These are phyloP conservation scores for Austrofundulus limnaeus DNA, from an alignment of 2,113 vertebrate species.

Conservation along the genomic window DNA sequence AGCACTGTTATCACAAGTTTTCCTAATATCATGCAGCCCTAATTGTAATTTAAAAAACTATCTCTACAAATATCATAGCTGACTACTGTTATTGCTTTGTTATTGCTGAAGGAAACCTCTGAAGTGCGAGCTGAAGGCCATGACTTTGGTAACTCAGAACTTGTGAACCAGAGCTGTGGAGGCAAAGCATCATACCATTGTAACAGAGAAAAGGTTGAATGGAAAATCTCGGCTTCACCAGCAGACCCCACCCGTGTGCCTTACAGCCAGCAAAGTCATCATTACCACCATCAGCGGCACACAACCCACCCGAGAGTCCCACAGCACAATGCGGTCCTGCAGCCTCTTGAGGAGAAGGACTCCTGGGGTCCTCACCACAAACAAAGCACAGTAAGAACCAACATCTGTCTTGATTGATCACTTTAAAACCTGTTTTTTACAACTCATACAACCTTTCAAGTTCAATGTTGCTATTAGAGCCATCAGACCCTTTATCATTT, in stretches of 20 bases:
- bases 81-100: not conserved
- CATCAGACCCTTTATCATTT: not conserved
- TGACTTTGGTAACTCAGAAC: conserved; percentile 47
- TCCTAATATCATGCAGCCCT: too few relatives aligned
- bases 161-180: conserved; percentile 55
- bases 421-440: too few relatives aligned
- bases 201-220: conserved; percentile 66
- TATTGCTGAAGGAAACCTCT: conserved; percentile 68
- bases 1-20: too few relatives aligned
- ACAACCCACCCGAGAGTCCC: conserved; percentile 63
- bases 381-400: conserved; percentile 79
- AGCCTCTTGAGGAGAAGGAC: conserved; percentile 57
- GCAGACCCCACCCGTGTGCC: conserved; percentile 90
- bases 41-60: not conserved
- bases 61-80: not conserved
- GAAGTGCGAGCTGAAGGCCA: conserved; percentile 68
- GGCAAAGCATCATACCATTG: conserved; percentile 58
- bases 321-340: conserved; percentile 59
- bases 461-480: too few relatives aligned
- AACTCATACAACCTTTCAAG: not conserved
- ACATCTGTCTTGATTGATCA: not conserved
- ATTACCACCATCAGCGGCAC: conserved; percentile 71
- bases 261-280: conserved; percentile 84
- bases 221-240: conserved; percentile 83
- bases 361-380: conserved; percentile 73